Base-by-base conservation (phyloP, 2,113 vertebrate species). In the Anseranas semipalmata region DNA sequence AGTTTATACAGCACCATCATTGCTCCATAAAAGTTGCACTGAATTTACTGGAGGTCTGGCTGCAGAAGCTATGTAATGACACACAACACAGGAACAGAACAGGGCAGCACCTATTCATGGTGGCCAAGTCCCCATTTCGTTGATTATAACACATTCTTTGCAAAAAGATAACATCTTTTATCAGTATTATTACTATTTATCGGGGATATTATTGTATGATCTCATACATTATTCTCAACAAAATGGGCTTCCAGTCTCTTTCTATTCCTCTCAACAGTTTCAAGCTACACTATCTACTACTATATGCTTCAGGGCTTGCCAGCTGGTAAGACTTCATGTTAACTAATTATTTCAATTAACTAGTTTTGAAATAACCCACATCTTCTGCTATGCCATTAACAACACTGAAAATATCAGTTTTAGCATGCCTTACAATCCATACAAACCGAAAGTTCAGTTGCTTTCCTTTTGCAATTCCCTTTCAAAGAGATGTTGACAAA, bases 261-360 rank as follows among this genome's bases (percentile, higher is more conserved):
- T 68, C 50, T 74, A 10, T 90, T 92, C 56, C 33, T 80, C 65
- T 77, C 22, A 87, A 65, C 33, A 86, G 15, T 75, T 93, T 81
- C 27, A 85, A 77, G 27, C 30, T 67, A 39, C 46, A 35, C 7
- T 27, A 35, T 55, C 15, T 41, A 71, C 22, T 52, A 43, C 8
- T 39, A 13, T 12, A 52, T 19, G n/a, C 50, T 89, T 85, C 78
- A 94, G 65, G 58, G 15, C 4, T 90, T 93, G 59, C 15, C 79
- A 80, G 22, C 33, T 63, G 32, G 20, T 74, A 74, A 94, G 20
- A 77, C 35, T 18, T 86, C 37, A 39, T 65, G n/a, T 90, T 68
- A 84, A 63, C 21, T 52, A 94, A 83, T 87, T 90, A 52, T 88
- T 91, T 74, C 41, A 85, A 79, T 80, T 83, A 83, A 66, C 27